These are phyloP conservation scores for Oophaga sylvatica DNA, from an alignment of 2,797 vertebrate species.

Conservation along the genomic window DNA sequence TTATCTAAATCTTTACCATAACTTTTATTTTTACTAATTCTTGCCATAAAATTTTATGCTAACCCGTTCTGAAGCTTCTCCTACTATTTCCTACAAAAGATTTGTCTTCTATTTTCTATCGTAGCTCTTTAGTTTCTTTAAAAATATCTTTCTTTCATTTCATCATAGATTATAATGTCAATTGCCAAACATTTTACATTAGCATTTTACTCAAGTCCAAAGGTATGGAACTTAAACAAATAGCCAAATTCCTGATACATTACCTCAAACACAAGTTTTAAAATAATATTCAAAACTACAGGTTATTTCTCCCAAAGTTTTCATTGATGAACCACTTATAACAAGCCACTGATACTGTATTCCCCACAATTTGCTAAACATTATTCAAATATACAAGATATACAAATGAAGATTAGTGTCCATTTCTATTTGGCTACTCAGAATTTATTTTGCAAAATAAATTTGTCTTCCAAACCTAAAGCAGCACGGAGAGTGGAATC, in stretches of 20 bases:
- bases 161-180: too few relatives aligned
- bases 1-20: too few relatives aligned
- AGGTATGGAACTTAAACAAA: background rate
- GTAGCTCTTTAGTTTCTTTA: background rate
- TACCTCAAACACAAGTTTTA: background rate
- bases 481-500: background rate
- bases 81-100: background rate
- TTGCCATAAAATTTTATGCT: too few relatives aligned
- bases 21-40: too few relatives aligned
- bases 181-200: background rate
- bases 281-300: conserved; percentile 15
- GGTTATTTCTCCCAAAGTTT: background rate
- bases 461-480: background rate
- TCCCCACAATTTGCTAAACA: background rate
- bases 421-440: background rate
- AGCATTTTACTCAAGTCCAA: background rate
- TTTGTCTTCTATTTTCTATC: background rate
- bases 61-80: background rate
- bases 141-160: background rate
- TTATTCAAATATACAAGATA: conserved; percentile 25
- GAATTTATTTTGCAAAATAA: conserved; percentile 34
- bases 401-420: background rate
- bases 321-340: background rate
- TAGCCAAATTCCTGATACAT: background rate
- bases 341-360: background rate